Percentiles rank a stretch among this genome's conserved stretches.
These are phyloP conservation scores for Melanotus villosus DNA, from an alignment of 2,888 invertebrate genomes.

Conservation along the genomic window DNA sequence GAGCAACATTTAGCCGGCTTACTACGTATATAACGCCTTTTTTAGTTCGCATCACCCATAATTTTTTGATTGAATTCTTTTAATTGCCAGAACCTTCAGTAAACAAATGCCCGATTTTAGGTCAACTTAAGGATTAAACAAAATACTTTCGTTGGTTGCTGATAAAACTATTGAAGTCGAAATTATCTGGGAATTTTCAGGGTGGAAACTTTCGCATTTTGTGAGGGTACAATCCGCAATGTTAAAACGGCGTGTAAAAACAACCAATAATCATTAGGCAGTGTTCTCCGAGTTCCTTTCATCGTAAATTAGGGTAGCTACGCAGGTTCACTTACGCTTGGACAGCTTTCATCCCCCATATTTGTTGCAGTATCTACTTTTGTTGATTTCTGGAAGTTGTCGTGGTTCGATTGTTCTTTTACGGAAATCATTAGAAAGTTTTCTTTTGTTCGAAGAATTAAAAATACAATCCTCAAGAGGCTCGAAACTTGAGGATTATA, in stretches of 20 bases:
- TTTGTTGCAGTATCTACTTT: constrained; percentile 20
- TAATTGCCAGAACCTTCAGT: too few relatives aligned
- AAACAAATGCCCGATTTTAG: too few relatives aligned
- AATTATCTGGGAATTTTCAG: background rate
- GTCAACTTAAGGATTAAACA: too few relatives aligned
- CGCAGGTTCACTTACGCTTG: constrained; percentile 42
- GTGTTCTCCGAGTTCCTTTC: constrained; percentile 39
- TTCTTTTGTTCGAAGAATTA: too few relatives aligned
- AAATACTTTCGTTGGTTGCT: too few relatives aligned
- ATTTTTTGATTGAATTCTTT: too few relatives aligned
- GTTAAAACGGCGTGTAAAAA: constrained; percentile 43
- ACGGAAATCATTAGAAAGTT: too few relatives aligned
- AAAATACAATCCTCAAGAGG: too few relatives aligned
- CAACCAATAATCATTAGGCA: constrained; percentile 48
- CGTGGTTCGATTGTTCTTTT: background rate
- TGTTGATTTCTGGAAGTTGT: too few relatives aligned
- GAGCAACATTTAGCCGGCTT: constrained; percentile 27
- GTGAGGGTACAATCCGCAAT: constrained; percentile 23
- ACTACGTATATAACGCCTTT: too few relatives aligned
- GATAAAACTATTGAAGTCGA: background rate
- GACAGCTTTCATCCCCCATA: constrained; percentile 43
- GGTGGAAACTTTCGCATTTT: constrained; percentile 14
- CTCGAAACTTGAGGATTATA: too few relatives aligned
- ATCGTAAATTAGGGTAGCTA: constrained; percentile 43
- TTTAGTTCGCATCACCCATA: too few relatives aligned